Evolutionary conservation across 2,113 vertebrate species (phyloP), one percentile per base, ranked within the genome.

Genomic region (Cairina moschata): DNA sequence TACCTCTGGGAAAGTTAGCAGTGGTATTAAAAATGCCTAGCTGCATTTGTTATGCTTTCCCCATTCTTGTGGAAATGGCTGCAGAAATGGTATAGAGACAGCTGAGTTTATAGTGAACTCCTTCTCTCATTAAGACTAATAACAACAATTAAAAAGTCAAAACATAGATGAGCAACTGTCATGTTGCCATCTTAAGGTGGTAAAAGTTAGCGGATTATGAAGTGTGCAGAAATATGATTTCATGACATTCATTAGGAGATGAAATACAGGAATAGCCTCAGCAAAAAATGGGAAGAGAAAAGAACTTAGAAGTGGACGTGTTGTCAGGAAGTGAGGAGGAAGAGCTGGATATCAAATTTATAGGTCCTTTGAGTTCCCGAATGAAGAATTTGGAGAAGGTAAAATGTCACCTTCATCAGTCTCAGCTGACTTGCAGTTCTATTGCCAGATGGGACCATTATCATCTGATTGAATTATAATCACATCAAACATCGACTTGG

Each of bases 351-450:
- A 96, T 86, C 83, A 95, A 86, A 95, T 96, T 96, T 93, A 97
- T 72, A 82, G 86, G 86, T 79, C 89, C 77, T 95, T 42, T 95
- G 73, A 95, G 96, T 48, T 86, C 80, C 9, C 56, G 54, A 89
- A 67, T 84, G 86, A 92, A 85, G 77, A 96, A 91, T 91, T 82
- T 89, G 94, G 86, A 95, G 81, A 95, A 94, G 74, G 74, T 82
- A 95, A 95, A 96, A 95, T 95, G 95, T 93, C 94, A 95, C 85
- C 93, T 90, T 92, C 95, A 95, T 91, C 95, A 96, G 95, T 86
- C 91, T 95, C 38, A 1, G 77, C 69, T 95, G 91, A 97, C 86
- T 93, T 91, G 83, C 94, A 86, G 72, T 81, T 92, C 86, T 95
- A 86, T 68, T 95, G 77, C 92, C 94, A 96, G 95, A 93, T 82